These are phyloP conservation scores for Hassar affinis DNA, from an alignment of 2,113 vertebrate species.

Conservation along the genomic window DNA sequence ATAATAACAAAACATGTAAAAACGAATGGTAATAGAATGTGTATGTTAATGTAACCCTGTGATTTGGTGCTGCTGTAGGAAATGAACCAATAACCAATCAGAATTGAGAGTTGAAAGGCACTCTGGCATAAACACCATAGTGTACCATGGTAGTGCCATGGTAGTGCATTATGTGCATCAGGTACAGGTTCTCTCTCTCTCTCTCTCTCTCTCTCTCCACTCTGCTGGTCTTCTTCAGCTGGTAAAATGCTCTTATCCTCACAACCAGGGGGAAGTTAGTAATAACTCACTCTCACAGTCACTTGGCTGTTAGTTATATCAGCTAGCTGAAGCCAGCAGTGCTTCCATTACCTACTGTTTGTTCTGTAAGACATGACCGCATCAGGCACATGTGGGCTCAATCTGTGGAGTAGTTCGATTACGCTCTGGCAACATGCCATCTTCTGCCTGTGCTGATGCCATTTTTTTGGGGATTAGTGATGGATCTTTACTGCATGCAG, in stretches of 20 bases:
- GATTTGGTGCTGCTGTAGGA: neutral
- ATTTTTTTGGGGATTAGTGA: neutral
- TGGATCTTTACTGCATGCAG: neutral
- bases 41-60: neutral
- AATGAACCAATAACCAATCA: too few species aligned
- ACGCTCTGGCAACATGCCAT: neutral
- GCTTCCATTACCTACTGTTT: neutral
- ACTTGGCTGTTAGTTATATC: neutral
- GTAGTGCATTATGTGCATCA: too few species aligned
- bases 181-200: neutral
- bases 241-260: neutral
- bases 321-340: neutral
- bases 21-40: neutral
- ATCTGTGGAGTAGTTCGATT: neutral
- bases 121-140: too few species aligned
- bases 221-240: too few species aligned
- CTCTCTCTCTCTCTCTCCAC: neutral
- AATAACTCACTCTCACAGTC: neutral
- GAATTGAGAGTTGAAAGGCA: too few species aligned
- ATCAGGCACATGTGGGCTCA: neutral
- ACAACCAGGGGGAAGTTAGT: neutral
- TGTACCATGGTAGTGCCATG: too few species aligned
- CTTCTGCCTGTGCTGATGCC: neutral
- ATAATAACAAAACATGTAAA: neutral
- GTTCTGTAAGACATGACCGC: neutral